phyloP scores from a whole-genome alignment of 2,888 invertebrate species.

The Drosophila villosipedis region DNA sequence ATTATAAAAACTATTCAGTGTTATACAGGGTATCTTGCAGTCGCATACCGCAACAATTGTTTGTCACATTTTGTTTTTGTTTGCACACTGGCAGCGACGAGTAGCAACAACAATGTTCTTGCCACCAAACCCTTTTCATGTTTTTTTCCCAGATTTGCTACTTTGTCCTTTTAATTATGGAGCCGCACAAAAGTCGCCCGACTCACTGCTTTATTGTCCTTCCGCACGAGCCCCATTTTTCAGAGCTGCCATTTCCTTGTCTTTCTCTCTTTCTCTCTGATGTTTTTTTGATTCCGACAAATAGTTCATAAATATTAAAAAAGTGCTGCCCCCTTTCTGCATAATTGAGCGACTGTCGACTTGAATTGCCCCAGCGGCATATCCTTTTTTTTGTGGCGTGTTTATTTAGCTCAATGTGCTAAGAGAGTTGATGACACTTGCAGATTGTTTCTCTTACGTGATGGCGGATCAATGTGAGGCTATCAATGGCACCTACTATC shows the following conservation, averaged over 20 bases:
- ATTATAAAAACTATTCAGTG: too few species aligned
- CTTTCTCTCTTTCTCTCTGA: background rate
- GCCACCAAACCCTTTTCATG: constrained; percentile 61
- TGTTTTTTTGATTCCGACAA: constrained; percentile 40
- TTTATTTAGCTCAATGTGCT: constrained; percentile 25
- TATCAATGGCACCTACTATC: constrained; percentile 88
- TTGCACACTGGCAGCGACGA: constrained; percentile 13
- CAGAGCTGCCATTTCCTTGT: constrained; percentile 25
- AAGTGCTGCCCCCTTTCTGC: constrained; percentile 46
- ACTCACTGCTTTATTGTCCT: constrained; percentile 30
- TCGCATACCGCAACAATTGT: background rate
- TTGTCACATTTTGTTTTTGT: constrained; percentile 16
- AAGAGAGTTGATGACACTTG: constrained; percentile 62
- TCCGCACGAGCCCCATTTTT: constrained; percentile 40
- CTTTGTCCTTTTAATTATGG: constrained; percentile 80
- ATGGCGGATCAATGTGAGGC: constrained; percentile 88
- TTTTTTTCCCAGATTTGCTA: constrained; percentile 74
- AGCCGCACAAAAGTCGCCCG: constrained; percentile 55
- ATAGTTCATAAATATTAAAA: constrained; percentile 77
- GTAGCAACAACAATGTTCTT: constrained; percentile 22
- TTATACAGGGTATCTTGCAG: constrained; percentile 10
- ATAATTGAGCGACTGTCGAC: constrained; percentile 62
- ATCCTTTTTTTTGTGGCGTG: constrained; percentile 4
- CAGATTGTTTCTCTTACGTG: constrained; percentile 90
- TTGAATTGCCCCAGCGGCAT: constrained; percentile 9